Evolutionary conservation across 2,888 invertebrate genomes (phyloP), one percentile per base, ranked within the genome.

Genomic region (Pyrrhia umbra): DNA sequence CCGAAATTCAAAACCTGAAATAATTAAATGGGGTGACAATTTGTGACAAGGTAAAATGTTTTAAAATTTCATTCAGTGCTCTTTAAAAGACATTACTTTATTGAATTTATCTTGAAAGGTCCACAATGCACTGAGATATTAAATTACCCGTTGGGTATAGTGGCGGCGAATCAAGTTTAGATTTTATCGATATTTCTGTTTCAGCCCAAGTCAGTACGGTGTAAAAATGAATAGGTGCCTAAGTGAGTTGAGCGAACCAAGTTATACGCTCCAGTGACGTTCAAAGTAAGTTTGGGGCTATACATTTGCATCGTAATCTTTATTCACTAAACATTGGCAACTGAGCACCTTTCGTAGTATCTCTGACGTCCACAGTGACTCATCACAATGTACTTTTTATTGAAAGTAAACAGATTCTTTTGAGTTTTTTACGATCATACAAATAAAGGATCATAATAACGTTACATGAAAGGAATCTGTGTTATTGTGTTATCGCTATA

Each of bases 341-440:
- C 68, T 52, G 66, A 52, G 43, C 50, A 54, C 21, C 39, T 63
- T 63, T 57, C 47, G 46, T 56, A 55, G 34, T 46, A 62, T 52
- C 34, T 62, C 30, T 68, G 64, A 61, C 58, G 62, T 68, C 58
- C 45, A 47, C 21, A 59, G 50, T 76, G 77, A 81, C 69, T 86
- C 84, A 83, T 79, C 74, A 67, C 75, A 46, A 62, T 49, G 34
- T 42, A 40, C 23, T 23, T 60, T 51, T 57, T 71, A 71, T 78
- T 81, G 76, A 74, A 83, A 71, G 80, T 85, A 87, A 86, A 85
- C 85, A 85, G 79, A 82, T 79, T 77, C 71, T 69, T 78, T 68
- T 57, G 67, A 77, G 70, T 80, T 79, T 81, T 85, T 87, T 74
- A 76, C 51, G 76, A 71, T 66, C 66, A 68, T 79, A 66, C 30